Base-by-base conservation (phyloP, 2,888 invertebrate genomes). In the Stenurella melanura region DNA sequence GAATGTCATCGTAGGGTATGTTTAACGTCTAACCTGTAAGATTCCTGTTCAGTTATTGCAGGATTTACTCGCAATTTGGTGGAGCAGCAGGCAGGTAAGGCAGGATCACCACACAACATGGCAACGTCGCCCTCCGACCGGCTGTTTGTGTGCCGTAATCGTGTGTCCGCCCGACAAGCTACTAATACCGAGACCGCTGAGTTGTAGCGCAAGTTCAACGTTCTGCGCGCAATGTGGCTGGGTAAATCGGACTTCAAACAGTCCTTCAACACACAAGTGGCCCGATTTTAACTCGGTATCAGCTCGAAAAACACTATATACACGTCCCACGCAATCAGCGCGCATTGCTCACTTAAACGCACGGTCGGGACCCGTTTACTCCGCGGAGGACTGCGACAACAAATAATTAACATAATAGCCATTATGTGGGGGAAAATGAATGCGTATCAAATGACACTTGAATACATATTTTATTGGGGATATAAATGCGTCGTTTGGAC, bases 211-310 rank as follows among this genome's bases (percentile, higher is more conserved):
- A 82, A 86, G 87, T 88, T 88, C 88, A 88, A 86, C 85, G 88
- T 82, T 86, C 88, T 84, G 81, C 82, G 77, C 82, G 86, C 85
- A 86, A 87, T 87, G 87, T 85, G 86, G 84, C 88, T 85, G 86
- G 84, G 86, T 85, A 83, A 86, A 86, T 82, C 85, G 81, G 84
- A 80, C 86, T 85, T 83, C 74, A 66, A 77, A 78, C 80, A 80
- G 82, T 82, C 84, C 82, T 81, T 82, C 81, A 74, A 81, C 80
- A 80, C 79, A 78, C 81, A 84, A 84, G 85, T 85, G 84, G 83
- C 84, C 83, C 84, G 85, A 82, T 85, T 85, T 85, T 80, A 81
- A 84, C 84, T 84, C 83, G 76, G 67, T 58, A 58, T 50, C 70
- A 60, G 58, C 70, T 58, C 60, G 73, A 74, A 66, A 73, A 64